Conservation (phyloP, 2,113 vertebrate genomes). For the Potamarius usumacintae region DNA sequence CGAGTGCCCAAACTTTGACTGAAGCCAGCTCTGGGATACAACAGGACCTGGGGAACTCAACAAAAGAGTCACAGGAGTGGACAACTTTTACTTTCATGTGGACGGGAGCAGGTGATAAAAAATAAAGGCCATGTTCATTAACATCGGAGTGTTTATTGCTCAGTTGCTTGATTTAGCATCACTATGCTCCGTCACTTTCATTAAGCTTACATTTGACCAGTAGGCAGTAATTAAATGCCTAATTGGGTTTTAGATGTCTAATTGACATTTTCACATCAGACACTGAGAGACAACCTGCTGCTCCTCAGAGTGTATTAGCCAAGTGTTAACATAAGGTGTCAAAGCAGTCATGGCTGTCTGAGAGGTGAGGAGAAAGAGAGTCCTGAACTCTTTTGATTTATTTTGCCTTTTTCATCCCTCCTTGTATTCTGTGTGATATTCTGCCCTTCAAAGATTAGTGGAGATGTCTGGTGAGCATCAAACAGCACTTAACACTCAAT, state of each 20-base stretch:
- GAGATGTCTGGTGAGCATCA: background rate
- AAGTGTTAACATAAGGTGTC: slow-evolving; percentile 26
- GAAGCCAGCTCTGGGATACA: background rate
- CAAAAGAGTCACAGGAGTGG: background rate
- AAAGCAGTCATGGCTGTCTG: background rate
- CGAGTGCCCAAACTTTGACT: background rate
- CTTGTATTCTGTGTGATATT: background rate
- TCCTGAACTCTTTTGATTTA: background rate
- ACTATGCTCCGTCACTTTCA: slow-evolving; percentile 27
- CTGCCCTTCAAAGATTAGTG: background rate
- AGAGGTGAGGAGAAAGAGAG: background rate
- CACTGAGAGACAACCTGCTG: slow-evolving; percentile 15
- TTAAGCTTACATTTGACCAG: slow-evolving; percentile 22
- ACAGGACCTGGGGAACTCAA: background rate
- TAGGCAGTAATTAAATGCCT: slow-evolving; percentile 35
- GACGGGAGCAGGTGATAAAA: background rate
- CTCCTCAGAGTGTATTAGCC: background rate
- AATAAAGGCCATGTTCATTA: background rate
- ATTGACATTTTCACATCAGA: slow-evolving; percentile 42
- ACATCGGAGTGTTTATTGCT: background rate
- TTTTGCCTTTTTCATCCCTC: background rate
- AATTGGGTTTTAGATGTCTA: slow-evolving; percentile 44
- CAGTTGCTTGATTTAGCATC: slow-evolving; percentile 31
- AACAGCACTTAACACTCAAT: background rate
- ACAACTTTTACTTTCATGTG: background rate